Conservation (phyloP, 2,888 invertebrate species). For the Drosophila antonietae region DNA sequence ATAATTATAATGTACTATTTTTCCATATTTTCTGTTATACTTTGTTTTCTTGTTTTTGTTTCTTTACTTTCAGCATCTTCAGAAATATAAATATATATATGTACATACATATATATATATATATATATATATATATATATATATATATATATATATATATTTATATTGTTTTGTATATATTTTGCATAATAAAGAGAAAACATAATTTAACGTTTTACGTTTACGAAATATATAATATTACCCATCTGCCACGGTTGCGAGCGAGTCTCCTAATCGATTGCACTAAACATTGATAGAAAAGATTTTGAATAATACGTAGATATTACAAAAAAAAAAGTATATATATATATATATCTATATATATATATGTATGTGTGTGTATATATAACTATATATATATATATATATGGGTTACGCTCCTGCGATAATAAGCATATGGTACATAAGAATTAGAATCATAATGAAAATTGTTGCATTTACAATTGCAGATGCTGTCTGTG, state of each 20-base stretch:
- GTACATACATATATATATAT: conserved; percentile 23
- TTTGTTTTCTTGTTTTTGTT: neutral
- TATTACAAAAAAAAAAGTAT: conserved; percentile 5
- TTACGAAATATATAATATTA: conserved; percentile 32
- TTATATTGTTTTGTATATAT: conserved; percentile 17
- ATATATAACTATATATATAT: neutral
- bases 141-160: no score
- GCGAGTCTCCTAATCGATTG: conserved; percentile 43
- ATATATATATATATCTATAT: conserved; percentile 17
- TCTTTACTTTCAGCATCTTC: conserved; percentile 32
- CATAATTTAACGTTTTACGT: conserved; percentile 45
- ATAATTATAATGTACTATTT: conserved; percentile 19
- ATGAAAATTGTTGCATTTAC: conserved; percentile 34
- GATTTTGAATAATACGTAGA: conserved; percentile 20
- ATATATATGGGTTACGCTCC: neutral
- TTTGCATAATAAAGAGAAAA: conserved; percentile 33
- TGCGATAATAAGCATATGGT: conserved; percentile 29
- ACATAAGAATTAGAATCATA: conserved; percentile 25
- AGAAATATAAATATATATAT: conserved; percentile 26
- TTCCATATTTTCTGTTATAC: neutral
- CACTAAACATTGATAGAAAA: conserved; percentile 39
- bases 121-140: conserved; percentile 14
- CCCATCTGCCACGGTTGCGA: conserved; percentile 24
- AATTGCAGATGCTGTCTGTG: conserved; percentile 34
- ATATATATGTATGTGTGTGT: neutral